Base-by-base conservation (phyloP, 2,888 invertebrate species). In the Perizoma flavofasciatum region DNA sequence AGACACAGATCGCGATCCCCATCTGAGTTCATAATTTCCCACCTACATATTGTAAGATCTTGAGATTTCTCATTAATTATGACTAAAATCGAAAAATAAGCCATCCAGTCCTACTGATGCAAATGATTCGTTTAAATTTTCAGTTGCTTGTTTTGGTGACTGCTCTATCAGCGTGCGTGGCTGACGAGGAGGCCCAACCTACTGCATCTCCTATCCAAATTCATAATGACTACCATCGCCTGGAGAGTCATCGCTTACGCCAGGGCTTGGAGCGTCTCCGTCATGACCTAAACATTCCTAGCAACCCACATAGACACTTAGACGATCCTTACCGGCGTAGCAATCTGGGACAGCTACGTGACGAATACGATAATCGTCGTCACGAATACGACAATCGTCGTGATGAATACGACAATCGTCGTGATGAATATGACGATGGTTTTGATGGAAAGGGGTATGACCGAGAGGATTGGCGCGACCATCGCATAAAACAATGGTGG, bases 71-170 rank as follows among this genome's bases (percentile, higher is more conserved):
- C 22, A 22, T 22, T 22, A 22, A 22, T 22, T 22, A 3, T 22
- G 3, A 22, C 22, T 22, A 2, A 22, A 1, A 22, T 22, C 1
- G 3, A 22, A 22, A 22, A 22, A 22, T 22, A 22, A 22, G 22
- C 22, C 22, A 22, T 22, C 22, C 22, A 22, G 22, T 22, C 22
- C 22, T 22, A 22, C 22, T 22, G 22, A 22, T 22, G 22, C 22
- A 22, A 37, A 37, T 5, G 7, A 37, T 50, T 55, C 34, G 49
- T 34, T 44, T 4, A n/a, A 22, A 37, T 8, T 39, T 63, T 66
- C 7, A 79, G 78, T 44, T 74, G 53, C 60, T 79, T 56, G 59
- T 77, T 44, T 35, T 79, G 58, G 68, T 65, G 11, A 63, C 63
- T 5, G 63, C 60, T 41, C 46, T 67, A 48, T 49, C 69, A 33